Evolutionary conservation across 2,797 vertebrate species (phyloP).

Genomic region (Muraenolepis orangiensis): DNA sequence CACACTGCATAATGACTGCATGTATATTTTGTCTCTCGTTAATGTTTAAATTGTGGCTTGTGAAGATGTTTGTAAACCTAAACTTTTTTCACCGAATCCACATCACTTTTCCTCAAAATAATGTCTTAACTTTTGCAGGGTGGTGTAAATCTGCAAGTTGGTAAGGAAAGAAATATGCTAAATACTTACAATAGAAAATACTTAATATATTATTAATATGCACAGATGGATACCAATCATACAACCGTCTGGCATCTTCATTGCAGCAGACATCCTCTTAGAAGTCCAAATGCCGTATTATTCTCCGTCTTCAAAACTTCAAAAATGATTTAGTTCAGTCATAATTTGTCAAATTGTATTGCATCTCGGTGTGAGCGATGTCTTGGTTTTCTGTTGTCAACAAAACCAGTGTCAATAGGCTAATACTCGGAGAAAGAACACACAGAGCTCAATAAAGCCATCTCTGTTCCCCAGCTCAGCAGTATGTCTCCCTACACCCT

Average conservation of each 20-base stretch:
- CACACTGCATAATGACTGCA: too few relatives aligned
- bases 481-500: constrained; percentile 3
- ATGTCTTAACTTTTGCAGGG: not conserved
- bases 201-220: not conserved
- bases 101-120: not conserved
- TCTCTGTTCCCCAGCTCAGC: constrained; percentile 9
- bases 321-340: not conserved
- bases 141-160: not conserved
- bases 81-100: not conserved
- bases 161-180: not conserved
- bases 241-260: not conserved
- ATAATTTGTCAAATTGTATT: not conserved
- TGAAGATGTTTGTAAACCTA: not conserved
- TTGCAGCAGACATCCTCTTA: not conserved
- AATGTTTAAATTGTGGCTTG: too few relatives aligned
- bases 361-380: not conserved
- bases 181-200: not conserved
- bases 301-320: not conserved
- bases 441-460: constrained; percentile 3
- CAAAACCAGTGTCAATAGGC: not conserved
- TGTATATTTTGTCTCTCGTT: too few relatives aligned
- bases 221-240: not conserved
- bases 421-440: constrained; percentile 3
- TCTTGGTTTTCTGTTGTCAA: not conserved
- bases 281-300: not conserved